phyloP scores from a whole-genome alignment of 1,140 invertebrate genomes.

The Eriosoma lanigerum region DNA sequence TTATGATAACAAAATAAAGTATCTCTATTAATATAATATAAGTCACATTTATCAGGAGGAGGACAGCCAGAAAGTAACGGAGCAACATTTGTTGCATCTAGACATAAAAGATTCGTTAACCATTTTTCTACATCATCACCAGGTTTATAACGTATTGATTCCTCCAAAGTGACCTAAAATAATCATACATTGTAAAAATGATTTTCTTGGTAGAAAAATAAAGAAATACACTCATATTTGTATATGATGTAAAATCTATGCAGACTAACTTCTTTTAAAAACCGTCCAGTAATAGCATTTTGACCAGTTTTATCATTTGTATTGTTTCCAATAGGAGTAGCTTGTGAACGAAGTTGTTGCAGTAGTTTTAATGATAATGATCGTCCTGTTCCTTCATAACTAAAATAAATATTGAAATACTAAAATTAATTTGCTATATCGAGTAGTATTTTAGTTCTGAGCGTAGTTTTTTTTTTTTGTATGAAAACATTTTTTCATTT shows the following conservation, averaged over 20 bases:
- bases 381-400: constrained; percentile 96
- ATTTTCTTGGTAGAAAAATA: too few relatives aligned
- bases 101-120: constrained; percentile 88
- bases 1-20: constrained; percentile 97
- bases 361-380: constrained; percentile 94
- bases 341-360: constrained; percentile 77
- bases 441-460: too few relatives aligned
- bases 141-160: constrained; percentile 91
- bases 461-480: too few relatives aligned
- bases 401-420: constrained; percentile 54
- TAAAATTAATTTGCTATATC: neutral
- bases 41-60: constrained; percentile 82
- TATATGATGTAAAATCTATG: constrained; percentile 7
- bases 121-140: constrained; percentile 89
- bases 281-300: constrained; percentile 61
- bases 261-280: constrained; percentile 61
- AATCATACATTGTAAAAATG: neutral
- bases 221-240: neutral
- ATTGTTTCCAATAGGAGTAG: constrained; percentile 58
- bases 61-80: constrained; percentile 77
- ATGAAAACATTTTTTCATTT: too few relatives aligned
- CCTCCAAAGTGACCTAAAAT: constrained; percentile 74
- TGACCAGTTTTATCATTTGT: constrained; percentile 59
- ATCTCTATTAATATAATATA: constrained; percentile 91
- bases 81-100: constrained; percentile 75